These are phyloP conservation scores for Lampropteryx suffumata DNA, from an alignment of 2,888 invertebrate species.

Conservation along the genomic window DNA sequence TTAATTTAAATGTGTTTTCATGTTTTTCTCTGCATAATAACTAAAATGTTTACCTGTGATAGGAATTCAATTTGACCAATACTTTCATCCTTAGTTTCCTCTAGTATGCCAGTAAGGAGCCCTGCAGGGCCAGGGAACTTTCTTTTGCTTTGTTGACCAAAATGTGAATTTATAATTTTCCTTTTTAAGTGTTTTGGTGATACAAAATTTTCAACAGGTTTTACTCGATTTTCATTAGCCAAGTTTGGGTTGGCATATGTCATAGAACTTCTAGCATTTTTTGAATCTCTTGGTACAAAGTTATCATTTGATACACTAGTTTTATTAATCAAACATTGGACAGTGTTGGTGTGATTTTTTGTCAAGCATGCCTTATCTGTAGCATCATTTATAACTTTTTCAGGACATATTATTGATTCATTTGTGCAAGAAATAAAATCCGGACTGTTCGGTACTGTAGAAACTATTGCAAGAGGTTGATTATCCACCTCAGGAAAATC, in stretches of 20 bases:
- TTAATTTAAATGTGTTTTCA: too few species aligned
- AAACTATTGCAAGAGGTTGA: slow-evolving; percentile 4
- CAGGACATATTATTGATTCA: slow-evolving; percentile 2
- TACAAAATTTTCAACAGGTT: slow-evolving; percentile 15
- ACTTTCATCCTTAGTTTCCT: slow-evolving; percentile 60
- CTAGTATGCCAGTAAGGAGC: slow-evolving; percentile 58
- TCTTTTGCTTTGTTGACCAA: slow-evolving; percentile 68
- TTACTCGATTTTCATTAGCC: slow-evolving; percentile 1
- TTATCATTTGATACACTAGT: not conserved
- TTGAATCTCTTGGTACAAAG: not conserved
- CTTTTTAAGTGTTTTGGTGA: slow-evolving; percentile 65
- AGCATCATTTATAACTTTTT: not conserved
- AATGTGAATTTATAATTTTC: slow-evolving; percentile 68
- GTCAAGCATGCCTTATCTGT: not conserved
- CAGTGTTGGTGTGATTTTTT: not conserved
- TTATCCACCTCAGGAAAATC: slow-evolving; percentile 56
- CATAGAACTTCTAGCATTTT: not conserved
- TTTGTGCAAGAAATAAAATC: slow-evolving; percentile 14
- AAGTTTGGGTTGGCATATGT: not conserved
- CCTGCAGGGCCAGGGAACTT: slow-evolving; percentile 78
- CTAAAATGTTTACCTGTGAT: slow-evolving; percentile 71
- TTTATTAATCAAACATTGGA: not conserved
- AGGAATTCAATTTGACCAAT: slow-evolving; percentile 67
- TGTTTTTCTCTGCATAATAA: too few species aligned
- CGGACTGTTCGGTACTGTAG: slow-evolving; percentile 7